Evolutionary conservation across 64 coral and sea anemone species (phyloP), one percentile per base, ranked within the genome.

Genomic region (Hydrozoanthus tunicans): DNA sequence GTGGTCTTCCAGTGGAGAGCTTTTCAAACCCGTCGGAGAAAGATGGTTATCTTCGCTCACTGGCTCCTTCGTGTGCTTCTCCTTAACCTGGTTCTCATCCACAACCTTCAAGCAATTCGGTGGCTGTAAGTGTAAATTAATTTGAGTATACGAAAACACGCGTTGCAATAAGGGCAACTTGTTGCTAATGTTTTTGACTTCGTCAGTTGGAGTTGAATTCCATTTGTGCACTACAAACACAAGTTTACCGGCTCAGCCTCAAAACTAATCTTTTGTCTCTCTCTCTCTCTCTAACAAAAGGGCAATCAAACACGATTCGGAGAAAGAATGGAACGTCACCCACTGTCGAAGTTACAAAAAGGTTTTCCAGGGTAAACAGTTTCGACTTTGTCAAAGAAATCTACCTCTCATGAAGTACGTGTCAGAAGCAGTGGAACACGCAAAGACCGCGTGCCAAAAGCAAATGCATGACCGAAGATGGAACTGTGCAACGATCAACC

Each of bases 401-500:
- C 70, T 94, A 11, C 90, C 95, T 9, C 60, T 92, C 9, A 97
- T 97, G 95, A 93, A 83, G 17, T 97, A 94, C 59, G 90, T 97
- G 3, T 70, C 92, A 7, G 92, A 91, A 54, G 95, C 95, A 12
- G 90, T 94, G 9, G 95, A 97, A 74, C 89, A 91, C 54, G 90
- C 92, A 5, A 73, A 65, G 6, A 10, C 53, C 9, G 92, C 91
- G 78, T 97, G 95, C 32, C 77, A 81, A 14, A 55, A 86, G 0
- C 95, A 97, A 71, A 63, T 97, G 53, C 62, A 20, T 6, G 75
- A 89, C 5, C 83, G 90, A 63, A 27, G 95, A 56, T 97, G 95
- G 95, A 97, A 97, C 81, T 97, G 95, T 9, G 78, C 82, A 1
- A 89, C 92, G 32, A 94, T 97, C 7, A 24, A 53, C 0, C 64